Evolutionary conservation across 2,113 vertebrate genomes (phyloP).

Genomic region (Xenopus laevis): DNA sequence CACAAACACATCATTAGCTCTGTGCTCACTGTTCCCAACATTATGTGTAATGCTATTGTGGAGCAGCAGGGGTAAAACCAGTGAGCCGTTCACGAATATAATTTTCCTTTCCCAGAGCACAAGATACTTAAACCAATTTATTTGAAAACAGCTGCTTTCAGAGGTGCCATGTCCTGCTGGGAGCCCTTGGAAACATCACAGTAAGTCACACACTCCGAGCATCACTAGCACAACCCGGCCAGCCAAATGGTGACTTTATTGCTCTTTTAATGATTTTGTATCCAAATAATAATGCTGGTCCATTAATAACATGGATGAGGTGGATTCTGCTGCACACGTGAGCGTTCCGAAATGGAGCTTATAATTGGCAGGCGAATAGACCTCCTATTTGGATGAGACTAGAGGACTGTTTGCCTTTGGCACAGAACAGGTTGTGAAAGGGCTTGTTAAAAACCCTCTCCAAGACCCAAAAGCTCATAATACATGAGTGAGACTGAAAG

Average conservation of each 20-base stretch:
- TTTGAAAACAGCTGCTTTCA: background rate
- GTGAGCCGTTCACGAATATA: no score
- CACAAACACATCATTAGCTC: no score
- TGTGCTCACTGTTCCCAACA: no score
- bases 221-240: background rate
- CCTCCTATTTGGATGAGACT: constrained; percentile 26
- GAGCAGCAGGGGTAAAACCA: no score
- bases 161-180: background rate
- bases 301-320: constrained; percentile 16
- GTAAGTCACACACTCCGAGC: background rate
- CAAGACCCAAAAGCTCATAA: background rate
- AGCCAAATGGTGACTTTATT: constrained; percentile 14
- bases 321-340: background rate
- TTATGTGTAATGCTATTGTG: no score
- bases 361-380: constrained; percentile 1
- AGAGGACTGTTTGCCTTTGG: background rate
- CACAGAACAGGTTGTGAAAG: background rate
- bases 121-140: no score
- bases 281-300: constrained; percentile 4
- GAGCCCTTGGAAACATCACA: background rate
- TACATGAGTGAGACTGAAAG: background rate
- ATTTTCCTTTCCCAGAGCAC: background rate
- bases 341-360: background rate
- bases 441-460: constrained; percentile 2
- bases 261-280: background rate